Base-by-base conservation (phyloP, 2,888 invertebrate genomes). In the Hyles lineata region DNA sequence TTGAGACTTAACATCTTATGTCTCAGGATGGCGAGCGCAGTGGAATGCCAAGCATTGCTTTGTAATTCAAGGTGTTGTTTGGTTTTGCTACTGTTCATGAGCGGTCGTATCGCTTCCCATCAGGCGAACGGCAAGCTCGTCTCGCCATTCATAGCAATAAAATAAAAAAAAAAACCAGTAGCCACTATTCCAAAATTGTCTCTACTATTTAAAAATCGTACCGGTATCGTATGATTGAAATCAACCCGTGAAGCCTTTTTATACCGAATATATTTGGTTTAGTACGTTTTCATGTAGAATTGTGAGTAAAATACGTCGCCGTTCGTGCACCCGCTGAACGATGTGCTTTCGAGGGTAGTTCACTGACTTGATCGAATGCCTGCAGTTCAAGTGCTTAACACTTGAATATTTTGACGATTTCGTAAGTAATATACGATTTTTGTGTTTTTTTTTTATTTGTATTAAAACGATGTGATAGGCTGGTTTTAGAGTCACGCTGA, bases 241-340 rank as follows among this genome's bases (percentile, higher is more conserved):
- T 55, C 52, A 2, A 0, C 32, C 52, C 25, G 0, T 25, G 72
- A 74, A 74, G 75, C 76, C 87, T 87, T 84, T 89, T 90, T 87
- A 88, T 87, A 82, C 85, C 81, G 85, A 88, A 91, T 90, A 90
- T 86, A 89, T 91, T 90, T 82, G 84, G 88, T 88, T 90, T 90
- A 90, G 90, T 90, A 89, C 84, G 86, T 89, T 90, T 87, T 83
- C 86, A 80, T 88, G 89, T 89, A 89, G 88, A 91, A 85, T 86
- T 89, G 88, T 85, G 86, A 86, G 89, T 91, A 89, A 92, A 91
- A 90, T 91, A 92, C 89, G 87, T 85, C 80, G 74, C 83, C 55
- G 55, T n/a, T 80, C 80, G 73, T 80, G 79, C 83, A 80, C 83
- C 80, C 76, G 23, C 59, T 35, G 43, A 71, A 35, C 23, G 60